phyloP scores from a whole-genome alignment of 2,113 vertebrate genomes.

The Ploceus nigricollis region DNA sequence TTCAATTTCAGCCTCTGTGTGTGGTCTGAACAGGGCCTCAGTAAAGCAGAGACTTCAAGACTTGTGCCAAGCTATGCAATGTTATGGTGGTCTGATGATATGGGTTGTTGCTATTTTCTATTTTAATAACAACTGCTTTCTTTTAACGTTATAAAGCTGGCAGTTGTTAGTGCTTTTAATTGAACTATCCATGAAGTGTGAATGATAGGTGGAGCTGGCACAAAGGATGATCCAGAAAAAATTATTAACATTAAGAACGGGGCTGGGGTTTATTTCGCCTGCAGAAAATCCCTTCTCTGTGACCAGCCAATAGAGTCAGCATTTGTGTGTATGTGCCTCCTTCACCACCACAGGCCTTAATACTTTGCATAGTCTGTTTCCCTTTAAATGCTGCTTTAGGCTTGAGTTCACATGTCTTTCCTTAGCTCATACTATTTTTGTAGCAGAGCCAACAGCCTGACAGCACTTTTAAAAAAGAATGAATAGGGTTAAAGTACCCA shows the following conservation, averaged over 20 bases:
- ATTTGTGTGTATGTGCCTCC: conserved; percentile 8
- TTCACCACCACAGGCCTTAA: conserved; percentile 8
- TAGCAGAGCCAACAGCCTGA: conserved; percentile 50
- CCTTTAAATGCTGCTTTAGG: conserved; percentile 53
- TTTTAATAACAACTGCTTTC: conserved; percentile 73
- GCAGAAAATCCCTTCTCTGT: neutral
- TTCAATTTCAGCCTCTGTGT: conserved; percentile 69
- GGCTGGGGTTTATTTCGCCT: neutral
- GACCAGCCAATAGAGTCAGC: neutral
- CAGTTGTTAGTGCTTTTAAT: conserved; percentile 55
- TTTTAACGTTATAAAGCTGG: conserved; percentile 56
- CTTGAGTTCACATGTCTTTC: conserved; percentile 59
- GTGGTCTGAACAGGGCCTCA: conserved; percentile 74
- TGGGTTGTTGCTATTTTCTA: conserved; percentile 65
- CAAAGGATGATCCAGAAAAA: conserved; percentile 6
- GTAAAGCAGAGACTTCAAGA: conserved; percentile 59
- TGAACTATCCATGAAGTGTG: conserved; percentile 44
- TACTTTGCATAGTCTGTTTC: conserved; percentile 45
- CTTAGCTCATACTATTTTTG: conserved; percentile 49
- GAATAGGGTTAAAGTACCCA: conserved; percentile 36
- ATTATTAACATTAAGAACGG: conserved; percentile 36
- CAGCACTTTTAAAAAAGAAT: conserved; percentile 45
- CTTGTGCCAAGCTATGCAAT: conserved; percentile 70
- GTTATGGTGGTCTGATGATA: conserved; percentile 73
- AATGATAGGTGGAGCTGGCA: conserved; percentile 51